phyloP scores from a whole-genome alignment of 1,140 invertebrate genomes.

The roundworm (Caenorhabditis elegans) region DNA sequence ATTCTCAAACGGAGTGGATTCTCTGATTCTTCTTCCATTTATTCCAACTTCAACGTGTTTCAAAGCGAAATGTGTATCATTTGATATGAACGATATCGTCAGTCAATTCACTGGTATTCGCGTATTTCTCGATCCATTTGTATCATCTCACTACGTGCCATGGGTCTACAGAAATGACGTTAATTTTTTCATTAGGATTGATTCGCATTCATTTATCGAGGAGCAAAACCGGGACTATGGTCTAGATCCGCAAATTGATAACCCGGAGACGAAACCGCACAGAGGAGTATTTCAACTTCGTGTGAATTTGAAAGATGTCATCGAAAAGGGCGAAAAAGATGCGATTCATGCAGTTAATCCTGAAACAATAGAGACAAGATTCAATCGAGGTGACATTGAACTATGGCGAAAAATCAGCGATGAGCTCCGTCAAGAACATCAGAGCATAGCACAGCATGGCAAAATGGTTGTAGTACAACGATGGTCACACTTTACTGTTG shows the following conservation, averaged over 20 bases:
- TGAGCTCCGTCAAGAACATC: not conserved
- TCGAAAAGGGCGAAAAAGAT: not conserved
- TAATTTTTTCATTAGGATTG: not conserved
- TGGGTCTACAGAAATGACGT: not conserved
- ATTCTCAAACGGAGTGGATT: not conserved
- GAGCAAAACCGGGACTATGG: not conserved
- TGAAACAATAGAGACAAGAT: not conserved
- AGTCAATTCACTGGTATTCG: not conserved
- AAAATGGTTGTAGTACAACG: not conserved
- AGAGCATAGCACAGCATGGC: not conserved
- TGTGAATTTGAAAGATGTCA: not conserved
- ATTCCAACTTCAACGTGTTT: not conserved
- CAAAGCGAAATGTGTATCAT: not conserved
- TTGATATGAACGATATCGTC: constrained; percentile 15
- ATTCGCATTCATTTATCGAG: not conserved
- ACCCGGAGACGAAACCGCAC: not conserved
- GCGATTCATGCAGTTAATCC: not conserved
- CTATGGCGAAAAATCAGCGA: not conserved
- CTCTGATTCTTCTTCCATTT: not conserved
- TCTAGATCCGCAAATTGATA: not conserved
- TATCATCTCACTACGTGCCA: not conserved
- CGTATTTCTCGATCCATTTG: not conserved
- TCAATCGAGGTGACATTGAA: not conserved
- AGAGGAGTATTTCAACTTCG: not conserved
- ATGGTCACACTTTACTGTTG: not conserved